phyloP scores from a whole-genome alignment of 2,888 invertebrate genomes.

The Corbicula japonica region DNA sequence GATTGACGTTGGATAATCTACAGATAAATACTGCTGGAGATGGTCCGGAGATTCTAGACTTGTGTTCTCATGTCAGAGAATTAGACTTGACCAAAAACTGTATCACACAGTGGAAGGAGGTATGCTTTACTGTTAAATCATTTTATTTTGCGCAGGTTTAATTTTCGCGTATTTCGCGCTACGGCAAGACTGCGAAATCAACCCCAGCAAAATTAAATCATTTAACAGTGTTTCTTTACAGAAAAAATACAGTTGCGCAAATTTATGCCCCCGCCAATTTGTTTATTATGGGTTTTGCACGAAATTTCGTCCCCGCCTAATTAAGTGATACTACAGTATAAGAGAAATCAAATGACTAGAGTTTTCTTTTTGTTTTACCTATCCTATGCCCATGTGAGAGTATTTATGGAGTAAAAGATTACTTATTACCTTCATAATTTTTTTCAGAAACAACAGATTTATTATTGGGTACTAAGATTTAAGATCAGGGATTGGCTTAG shows the following conservation, averaged over 20 bases:
- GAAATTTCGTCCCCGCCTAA: too few species aligned
- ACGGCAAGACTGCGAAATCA: background rate
- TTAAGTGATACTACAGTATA: too few species aligned
- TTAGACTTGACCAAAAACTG: slow-evolving; percentile 97
- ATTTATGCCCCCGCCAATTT: background rate
- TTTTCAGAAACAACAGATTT: too few species aligned
- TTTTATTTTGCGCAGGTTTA: background rate
- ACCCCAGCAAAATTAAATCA: background rate
- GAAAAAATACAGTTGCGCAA: background rate
- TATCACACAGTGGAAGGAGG: slow-evolving; percentile 95
- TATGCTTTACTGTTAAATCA: slow-evolving; percentile 79
- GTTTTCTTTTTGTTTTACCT: too few species aligned
- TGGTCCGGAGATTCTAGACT: slow-evolving; percentile 83
- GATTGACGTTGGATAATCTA: slow-evolving; percentile 95
- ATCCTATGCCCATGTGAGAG: too few species aligned
- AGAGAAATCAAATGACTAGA: too few species aligned
- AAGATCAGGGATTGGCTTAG: too few species aligned
- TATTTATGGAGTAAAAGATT: too few species aligned
- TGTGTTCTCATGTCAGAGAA: slow-evolving; percentile 92
- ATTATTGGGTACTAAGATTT: too few species aligned
- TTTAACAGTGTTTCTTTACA: background rate
- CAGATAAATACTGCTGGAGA: slow-evolving; percentile 95
- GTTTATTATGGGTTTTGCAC: background rate
- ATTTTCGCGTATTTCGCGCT: background rate
- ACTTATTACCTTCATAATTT: too few species aligned